Base-by-base conservation (phyloP, 2,113 vertebrate species). In the Pseudopodoces humilis region DNA sequence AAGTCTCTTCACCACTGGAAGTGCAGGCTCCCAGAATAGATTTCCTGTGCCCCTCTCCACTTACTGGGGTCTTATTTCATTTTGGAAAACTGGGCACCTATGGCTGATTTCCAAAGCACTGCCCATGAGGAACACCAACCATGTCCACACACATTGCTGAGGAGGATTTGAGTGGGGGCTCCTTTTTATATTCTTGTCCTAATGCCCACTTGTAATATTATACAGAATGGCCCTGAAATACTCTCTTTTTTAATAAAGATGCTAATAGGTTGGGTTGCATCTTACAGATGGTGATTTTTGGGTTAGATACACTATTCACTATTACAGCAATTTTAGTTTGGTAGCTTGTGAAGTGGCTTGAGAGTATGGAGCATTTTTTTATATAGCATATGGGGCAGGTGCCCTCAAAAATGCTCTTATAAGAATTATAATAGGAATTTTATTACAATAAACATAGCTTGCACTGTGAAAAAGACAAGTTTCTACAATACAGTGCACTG, bases 1-100 rank as follows among this genome's bases (percentile, higher is more conserved):
- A 80, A 43, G 52, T 92, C 93, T 94, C 83, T 87, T 85, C 90
- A 82, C 88, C 41, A 7, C 13, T 82, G 88, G 86, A 92, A 95
- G 63, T 18, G 21, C 60, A 88, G 80, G 41, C 59, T 90, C 92
- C 92, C 79, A 94, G 50, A 95, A 96, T 90, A 86, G 79, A 94
- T 92, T 96, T 86, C 69, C 80, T 14, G 3, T 83, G 74, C 63
- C 70, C 85, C 78, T 88, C 91, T 94, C 83, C 3, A 0, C 69
- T 96, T 94, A 91, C 86, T 15, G 71, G 96, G 91, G 58, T 94
- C 94, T 52, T 55, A 83, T 96, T 97, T 96, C 90, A 74, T 56
- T 95, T 94, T 56, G 83, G 88, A 96, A 95, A 96, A 92, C 50
- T 71, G 77, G 88, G 68, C 47, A 93, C 55, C 74, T 90, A 68